phyloP scores from a whole-genome alignment of 1,140 invertebrate genomes.

The Contarinia nasturtii region DNA sequence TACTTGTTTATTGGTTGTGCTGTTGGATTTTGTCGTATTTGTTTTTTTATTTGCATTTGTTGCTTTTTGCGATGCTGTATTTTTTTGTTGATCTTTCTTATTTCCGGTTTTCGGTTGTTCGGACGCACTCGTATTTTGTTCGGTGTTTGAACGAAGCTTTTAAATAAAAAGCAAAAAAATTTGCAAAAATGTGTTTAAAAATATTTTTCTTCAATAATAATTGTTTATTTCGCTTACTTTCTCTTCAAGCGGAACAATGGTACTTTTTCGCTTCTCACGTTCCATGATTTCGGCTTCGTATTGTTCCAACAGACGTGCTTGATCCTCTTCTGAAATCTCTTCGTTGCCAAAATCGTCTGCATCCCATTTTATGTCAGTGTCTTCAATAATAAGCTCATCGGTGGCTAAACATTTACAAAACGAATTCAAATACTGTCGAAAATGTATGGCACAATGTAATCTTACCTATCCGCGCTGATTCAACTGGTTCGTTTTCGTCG shows the following conservation, averaged over 20 bases:
- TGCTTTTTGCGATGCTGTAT: not conserved
- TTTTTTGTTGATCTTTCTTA: not conserved
- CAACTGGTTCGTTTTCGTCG: slow-evolving; percentile 6
- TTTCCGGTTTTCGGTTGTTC: not conserved
- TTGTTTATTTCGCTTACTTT: too few relatives aligned
- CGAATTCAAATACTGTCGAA: not conserved
- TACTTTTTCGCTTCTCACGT: slow-evolving; percentile 2
- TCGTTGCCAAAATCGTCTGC: slow-evolving; percentile 20
- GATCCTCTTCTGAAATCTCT: slow-evolving; percentile 23
- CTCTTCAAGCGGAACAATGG: not conserved
- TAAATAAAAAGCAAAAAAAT: too few relatives aligned
- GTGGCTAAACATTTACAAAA: not conserved
- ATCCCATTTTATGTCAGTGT: slow-evolving; percentile 21
- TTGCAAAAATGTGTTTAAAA: too few relatives aligned
- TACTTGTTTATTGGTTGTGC: not conserved
- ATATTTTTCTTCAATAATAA: too few relatives aligned
- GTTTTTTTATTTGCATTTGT: not conserved
- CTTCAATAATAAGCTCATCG: not conserved
- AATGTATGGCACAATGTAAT: not conserved
- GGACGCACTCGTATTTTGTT: too few relatives aligned
- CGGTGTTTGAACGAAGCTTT: too few relatives aligned
- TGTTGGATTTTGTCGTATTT: not conserved
- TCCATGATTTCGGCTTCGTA: slow-evolving; percentile 22
- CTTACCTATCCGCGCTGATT: not conserved
- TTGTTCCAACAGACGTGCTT: slow-evolving; percentile 21